These are phyloP conservation scores for Eolophus roseicapilla DNA, from an alignment of 2,113 vertebrate genomes.

Conservation along the genomic window DNA sequence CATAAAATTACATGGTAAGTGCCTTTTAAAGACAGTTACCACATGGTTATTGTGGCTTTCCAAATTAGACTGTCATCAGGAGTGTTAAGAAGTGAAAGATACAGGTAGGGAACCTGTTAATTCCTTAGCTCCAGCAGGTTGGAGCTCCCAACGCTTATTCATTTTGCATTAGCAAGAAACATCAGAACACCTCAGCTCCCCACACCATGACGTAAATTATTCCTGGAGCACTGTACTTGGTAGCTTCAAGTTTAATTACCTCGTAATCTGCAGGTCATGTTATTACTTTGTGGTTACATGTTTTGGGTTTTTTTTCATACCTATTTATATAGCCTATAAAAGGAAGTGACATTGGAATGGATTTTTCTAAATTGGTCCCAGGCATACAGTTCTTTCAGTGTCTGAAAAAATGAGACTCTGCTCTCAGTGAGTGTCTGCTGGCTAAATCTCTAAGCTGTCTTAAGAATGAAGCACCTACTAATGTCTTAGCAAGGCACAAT, in stretches of 20 bases:
- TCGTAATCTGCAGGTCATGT: constrained; percentile 62
- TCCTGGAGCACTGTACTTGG: constrained; percentile 53
- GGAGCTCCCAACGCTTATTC: constrained; percentile 51
- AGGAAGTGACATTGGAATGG: constrained; percentile 53
- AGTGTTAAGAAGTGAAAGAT: constrained; percentile 38
- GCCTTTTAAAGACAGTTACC: constrained; percentile 46
- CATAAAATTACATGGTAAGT: constrained; percentile 35
- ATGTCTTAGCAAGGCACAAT: neutral
- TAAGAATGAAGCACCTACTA: neutral
- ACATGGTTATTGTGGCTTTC: constrained; percentile 43
- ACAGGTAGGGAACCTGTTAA: constrained; percentile 6
- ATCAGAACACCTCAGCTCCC: constrained; percentile 49
- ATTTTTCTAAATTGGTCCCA: constrained; percentile 44
- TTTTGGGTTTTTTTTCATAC: neutral
- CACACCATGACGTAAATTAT: constrained; percentile 60
- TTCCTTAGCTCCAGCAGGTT: constrained; percentile 27
- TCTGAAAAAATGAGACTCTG: constrained; percentile 5
- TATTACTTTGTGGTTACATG: constrained; percentile 58
- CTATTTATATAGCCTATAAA: constrained; percentile 60
- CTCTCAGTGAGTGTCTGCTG: neutral
- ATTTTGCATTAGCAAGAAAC: constrained; percentile 64
- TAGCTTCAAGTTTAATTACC: constrained; percentile 71
- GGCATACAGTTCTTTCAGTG: neutral
- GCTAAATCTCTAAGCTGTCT: neutral
- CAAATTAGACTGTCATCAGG: constrained; percentile 42